Percentiles rank a stretch among this genome's conserved stretches.
phyloP scores from a whole-genome alignment of 2,888 invertebrate genomes.

The Tridacna crocea region DNA sequence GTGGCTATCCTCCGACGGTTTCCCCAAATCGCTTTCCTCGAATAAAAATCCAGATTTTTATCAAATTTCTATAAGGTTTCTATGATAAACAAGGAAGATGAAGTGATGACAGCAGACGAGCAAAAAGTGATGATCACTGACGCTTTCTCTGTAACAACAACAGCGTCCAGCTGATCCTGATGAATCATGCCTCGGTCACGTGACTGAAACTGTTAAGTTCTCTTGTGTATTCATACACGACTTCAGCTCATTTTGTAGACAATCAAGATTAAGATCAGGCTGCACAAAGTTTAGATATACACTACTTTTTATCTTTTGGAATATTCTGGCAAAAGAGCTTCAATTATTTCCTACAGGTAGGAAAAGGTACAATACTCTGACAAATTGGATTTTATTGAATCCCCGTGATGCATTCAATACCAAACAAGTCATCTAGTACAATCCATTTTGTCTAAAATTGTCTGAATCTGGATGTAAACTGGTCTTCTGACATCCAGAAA shows the following conservation, averaged over 20 bases:
- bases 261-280: too few species aligned
- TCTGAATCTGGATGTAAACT: background rate
- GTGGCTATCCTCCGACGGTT: background rate
- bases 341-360: too few species aligned
- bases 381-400: too few species aligned
- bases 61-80: background rate
- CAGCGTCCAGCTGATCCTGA: background rate
- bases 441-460: background rate
- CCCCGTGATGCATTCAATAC: background rate
- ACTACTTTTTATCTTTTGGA: too few species aligned
- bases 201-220: background rate
- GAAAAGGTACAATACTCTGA: too few species aligned
- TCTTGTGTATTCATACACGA: background rate
- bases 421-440: background rate
- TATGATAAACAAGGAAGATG: slow-evolving; percentile 7
- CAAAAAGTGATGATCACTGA: background rate
- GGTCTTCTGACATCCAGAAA: too few species aligned
- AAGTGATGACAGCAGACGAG: slow-evolving; percentile 12
- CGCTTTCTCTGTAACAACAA: background rate
- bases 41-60: slow-evolving; percentile 5
- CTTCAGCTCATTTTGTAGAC: too few species aligned
- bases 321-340: too few species aligned
- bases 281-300: too few species aligned
- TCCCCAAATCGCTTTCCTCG: background rate
- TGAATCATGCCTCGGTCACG: background rate